Evolutionary conservation across 1,140 invertebrate genomes (phyloP), one percentile per base, ranked within the genome.

Genomic region (Wasmannia auropunctata): DNA sequence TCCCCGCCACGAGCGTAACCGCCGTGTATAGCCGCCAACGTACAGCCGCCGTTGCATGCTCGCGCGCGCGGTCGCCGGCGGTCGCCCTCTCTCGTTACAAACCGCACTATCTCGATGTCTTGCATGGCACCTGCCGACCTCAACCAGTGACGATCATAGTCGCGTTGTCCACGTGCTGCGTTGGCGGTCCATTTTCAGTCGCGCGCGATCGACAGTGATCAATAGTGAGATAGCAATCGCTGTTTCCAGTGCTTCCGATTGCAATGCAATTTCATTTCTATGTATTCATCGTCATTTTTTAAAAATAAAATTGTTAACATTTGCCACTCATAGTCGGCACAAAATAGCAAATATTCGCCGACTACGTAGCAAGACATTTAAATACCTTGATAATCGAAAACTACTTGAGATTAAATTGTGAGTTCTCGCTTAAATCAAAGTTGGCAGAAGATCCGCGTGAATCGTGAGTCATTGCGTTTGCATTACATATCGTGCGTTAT

Each of bases 101-200:
- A 76, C 34, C 81, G 81, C 49, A 43, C 60, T 65, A 65, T 65
- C 34, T 62, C 60, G 75, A 60, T n/a, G n/a, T n/a, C 69, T 88
- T 74, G 79, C 67, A 34, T 63, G 75, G 81, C 62, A 86, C 77
- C 67, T 86, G 85, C 56, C 65, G 51, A 79, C 51, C 49, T 56
- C 63, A 65, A 84, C 37, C 54, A 62, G 81, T 84, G 81, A 76
- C 70, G 70, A 70, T 70, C 79, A 16, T 56, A 46, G 72, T 77
- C 43, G 34, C 40, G 65, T 84, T 58, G 67, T 87, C 58, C 79
- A 85, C 86, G 81, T 86, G 76, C 51, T 70, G 22, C 63, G 25
- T 43, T 7, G 31, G 7, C 62, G 31, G 62, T 40, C 34, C 16
- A 51, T 19, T 56, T 69, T 69, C 0, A 19, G 22, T 16, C 77